Evolutionary conservation across 2,888 invertebrate genomes (phyloP).

Genomic region (Brenthis hecate): DNA sequence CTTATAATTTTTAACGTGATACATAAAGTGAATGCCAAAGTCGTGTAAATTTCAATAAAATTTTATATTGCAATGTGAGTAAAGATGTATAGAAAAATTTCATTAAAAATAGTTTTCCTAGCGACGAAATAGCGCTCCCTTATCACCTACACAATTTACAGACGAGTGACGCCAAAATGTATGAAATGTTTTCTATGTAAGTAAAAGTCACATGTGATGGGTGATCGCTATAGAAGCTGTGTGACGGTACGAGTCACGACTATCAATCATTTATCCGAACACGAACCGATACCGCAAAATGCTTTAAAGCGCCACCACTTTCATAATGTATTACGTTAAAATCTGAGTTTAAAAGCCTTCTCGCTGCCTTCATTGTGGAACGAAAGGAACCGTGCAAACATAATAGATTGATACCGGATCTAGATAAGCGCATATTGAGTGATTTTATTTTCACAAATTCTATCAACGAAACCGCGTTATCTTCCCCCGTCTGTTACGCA

Average conservation of each 20-base stretch:
- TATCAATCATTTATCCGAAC: slow-evolving; percentile 35
- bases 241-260: slow-evolving; percentile 8
- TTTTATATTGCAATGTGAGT: too few species aligned
- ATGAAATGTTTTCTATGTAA: slow-evolving; percentile 68
- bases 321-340: slow-evolving; percentile 78
- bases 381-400: slow-evolving; percentile 65
- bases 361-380: slow-evolving; percentile 58
- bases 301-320: slow-evolving; percentile 72
- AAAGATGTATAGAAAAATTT: too few species aligned
- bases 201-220: slow-evolving; percentile 64
- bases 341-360: slow-evolving; percentile 70
- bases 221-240: neutral
- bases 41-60: too few species aligned
- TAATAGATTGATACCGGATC: slow-evolving; percentile 74
- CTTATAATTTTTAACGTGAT: too few species aligned
- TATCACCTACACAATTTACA: slow-evolving; percentile 4
- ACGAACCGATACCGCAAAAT: slow-evolving; percentile 70
- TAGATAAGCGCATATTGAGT: slow-evolving; percentile 63
- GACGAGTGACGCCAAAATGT: slow-evolving; percentile 25
- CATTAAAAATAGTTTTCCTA: too few species aligned
- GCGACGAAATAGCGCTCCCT: neutral
- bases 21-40: too few species aligned
- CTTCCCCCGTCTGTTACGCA: slow-evolving; percentile 30
- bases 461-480: slow-evolving; percentile 47
- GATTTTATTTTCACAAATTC: slow-evolving; percentile 59